Evolutionary conservation across 2,113 vertebrate species (phyloP).

Genomic region (Tenrec ecaudatus): DNA sequence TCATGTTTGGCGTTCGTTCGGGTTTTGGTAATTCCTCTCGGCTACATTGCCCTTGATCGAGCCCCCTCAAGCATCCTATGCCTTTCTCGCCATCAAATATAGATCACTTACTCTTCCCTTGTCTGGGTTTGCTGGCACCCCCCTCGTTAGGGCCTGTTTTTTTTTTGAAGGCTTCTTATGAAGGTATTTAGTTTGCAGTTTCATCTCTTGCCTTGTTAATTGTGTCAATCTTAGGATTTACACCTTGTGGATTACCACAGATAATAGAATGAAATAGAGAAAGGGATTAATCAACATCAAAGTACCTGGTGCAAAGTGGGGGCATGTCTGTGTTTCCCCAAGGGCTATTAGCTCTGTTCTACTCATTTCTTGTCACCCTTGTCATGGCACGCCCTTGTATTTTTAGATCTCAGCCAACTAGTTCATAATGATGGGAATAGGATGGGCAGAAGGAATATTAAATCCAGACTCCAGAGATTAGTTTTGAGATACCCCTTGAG

Average conservation of each 20-base stretch:
- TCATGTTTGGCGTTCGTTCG: no score
- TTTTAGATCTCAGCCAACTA: conserved; percentile 5
- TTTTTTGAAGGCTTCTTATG: not conserved
- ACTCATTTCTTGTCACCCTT: no score
- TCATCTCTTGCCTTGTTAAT: not conserved
- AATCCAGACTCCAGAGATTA: conserved; percentile 32
- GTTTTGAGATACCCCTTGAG: not conserved
- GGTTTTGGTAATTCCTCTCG: no score
- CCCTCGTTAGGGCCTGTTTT: not conserved
- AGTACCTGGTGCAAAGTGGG: not conserved
- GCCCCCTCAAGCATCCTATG: no score
- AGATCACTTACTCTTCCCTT: no score
- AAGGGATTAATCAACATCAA: not conserved
- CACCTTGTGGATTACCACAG: not conserved
- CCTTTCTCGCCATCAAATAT: no score
- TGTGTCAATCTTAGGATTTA: not conserved
- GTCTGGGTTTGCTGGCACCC: no score
- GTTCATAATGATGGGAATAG: not conserved
- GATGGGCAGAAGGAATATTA: conserved; percentile 10
- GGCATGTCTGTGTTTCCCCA: not conserved
- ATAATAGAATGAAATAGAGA: not conserved
- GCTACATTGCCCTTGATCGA: no score
- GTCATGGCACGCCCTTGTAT: not conserved
- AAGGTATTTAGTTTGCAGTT: conserved; percentile 4
- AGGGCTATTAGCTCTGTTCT: no score